These are phyloP conservation scores for Drosophila merina DNA, from an alignment of 2,888 invertebrate species.

Conservation along the genomic window DNA sequence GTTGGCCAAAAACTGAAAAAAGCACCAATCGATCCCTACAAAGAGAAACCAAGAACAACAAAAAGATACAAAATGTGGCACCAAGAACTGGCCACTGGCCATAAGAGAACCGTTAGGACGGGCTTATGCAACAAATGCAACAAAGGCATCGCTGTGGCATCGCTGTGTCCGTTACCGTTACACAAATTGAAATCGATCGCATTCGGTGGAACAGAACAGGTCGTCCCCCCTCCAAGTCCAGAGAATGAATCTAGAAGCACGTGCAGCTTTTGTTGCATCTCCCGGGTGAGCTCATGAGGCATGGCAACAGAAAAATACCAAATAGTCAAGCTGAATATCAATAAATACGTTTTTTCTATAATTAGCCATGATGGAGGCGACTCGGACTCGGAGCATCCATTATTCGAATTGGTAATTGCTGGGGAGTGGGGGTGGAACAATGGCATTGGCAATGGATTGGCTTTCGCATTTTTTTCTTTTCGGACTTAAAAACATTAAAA, in stretches of 20 bases:
- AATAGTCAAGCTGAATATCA: neutral
- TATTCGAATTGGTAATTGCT: conserved; percentile 18
- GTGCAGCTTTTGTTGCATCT: conserved; percentile 6
- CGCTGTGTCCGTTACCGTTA: conserved; percentile 38
- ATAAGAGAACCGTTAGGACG: conserved; percentile 28
- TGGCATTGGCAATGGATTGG: neutral
- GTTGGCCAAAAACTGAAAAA: neutral
- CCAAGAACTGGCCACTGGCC: conserved; percentile 3
- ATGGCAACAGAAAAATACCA: neutral
- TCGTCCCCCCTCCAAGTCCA: conserved; percentile 3
- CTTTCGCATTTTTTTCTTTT: too few species aligned
- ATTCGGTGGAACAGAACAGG: conserved; percentile 36
- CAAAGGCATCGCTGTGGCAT: too few species aligned
- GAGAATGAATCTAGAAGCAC: conserved; percentile 2
- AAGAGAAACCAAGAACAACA: conserved; percentile 5
- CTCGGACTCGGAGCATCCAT: conserved; percentile 2
- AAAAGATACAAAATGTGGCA: conserved; percentile 2
- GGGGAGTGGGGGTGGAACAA: neutral
- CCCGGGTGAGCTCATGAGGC: neutral
- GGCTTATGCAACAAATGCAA: conserved; percentile 40
- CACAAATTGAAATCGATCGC: conserved; percentile 51
- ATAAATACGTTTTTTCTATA: conserved; percentile 12
- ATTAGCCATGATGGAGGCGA: conserved; percentile 38
- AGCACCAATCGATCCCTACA: conserved; percentile 17
- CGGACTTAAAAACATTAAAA: too few species aligned